Conservation (phyloP, 2,113 vertebrate species). For the Oreochromis aureus region DNA sequence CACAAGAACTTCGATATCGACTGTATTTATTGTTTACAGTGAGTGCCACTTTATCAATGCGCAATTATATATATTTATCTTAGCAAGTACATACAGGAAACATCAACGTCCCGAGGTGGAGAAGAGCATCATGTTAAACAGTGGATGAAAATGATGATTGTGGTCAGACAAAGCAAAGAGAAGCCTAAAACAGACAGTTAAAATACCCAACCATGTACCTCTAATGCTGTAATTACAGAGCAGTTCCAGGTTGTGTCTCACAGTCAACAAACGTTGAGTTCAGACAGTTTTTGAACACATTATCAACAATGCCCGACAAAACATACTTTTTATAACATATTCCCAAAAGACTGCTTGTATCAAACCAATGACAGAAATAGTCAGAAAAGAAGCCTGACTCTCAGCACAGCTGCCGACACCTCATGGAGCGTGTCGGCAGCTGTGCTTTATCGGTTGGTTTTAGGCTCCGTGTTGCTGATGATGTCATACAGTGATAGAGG, state of each 20-base stretch:
- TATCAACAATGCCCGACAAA: background rate
- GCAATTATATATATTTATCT: constrained; percentile 4
- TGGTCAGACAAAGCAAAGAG: background rate
- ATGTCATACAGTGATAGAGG: background rate
- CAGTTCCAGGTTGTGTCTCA: background rate
- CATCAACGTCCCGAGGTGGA: background rate
- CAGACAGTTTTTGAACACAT: background rate
- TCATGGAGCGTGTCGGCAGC: background rate
- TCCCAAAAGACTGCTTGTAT: background rate
- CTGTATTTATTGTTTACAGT: constrained; percentile 33
- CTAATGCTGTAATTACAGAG: background rate
- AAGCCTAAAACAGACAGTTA: constrained; percentile 10
- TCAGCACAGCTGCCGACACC: background rate
- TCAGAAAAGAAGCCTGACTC: background rate
- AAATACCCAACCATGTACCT: background rate
- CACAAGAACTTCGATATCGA: background rate
- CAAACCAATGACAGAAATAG: background rate
- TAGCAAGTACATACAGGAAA: background rate
- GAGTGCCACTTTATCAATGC: constrained; percentile 5
- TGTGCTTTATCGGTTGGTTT: background rate
- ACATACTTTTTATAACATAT: background rate
- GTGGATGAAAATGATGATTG: background rate
- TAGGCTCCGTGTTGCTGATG: background rate
- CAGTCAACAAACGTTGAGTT: background rate
- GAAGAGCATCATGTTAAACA: background rate